These are phyloP conservation scores for Cirrhinus mrigala DNA, from an alignment of 2,797 vertebrate genomes.

Conservation along the genomic window DNA sequence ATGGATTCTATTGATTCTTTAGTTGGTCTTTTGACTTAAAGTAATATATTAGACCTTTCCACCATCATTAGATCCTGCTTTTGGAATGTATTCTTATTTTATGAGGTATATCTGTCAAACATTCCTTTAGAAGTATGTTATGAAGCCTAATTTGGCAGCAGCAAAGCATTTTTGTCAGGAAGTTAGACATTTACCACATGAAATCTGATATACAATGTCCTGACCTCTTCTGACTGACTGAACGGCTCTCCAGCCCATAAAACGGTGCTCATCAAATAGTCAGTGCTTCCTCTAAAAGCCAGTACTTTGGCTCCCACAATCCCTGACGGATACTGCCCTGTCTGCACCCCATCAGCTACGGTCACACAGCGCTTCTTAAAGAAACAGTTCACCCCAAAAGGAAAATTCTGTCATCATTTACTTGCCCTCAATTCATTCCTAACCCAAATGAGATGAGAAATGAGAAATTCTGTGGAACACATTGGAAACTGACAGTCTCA, in stretches of 20 bases:
- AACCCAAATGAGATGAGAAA: neutral
- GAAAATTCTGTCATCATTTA: neutral
- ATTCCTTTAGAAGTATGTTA: slow-evolving; percentile 22
- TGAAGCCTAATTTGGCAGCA: slow-evolving; percentile 17
- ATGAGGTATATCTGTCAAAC: slow-evolving; percentile 13
- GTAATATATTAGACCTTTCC: neutral
- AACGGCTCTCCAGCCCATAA: slow-evolving; percentile 38
- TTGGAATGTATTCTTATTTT: slow-evolving; percentile 18
- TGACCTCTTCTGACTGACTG: slow-evolving; percentile 44
- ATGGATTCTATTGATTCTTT: slow-evolving; percentile 61
- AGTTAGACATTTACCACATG: slow-evolving; percentile 32
- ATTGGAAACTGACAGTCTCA: neutral
- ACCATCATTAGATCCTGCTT: neutral
- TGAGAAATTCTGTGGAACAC: neutral
- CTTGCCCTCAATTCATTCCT: neutral
- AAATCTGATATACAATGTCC: slow-evolving; percentile 27
- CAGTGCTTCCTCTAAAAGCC: slow-evolving; percentile 47
- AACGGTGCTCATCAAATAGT: slow-evolving; percentile 29
- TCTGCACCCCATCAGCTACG: slow-evolving; percentile 15
- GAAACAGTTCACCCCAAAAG: neutral
- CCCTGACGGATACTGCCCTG: neutral
- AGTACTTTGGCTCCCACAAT: slow-evolving; percentile 11
- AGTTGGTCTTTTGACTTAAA: slow-evolving; percentile 11
- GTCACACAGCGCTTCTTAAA: neutral
- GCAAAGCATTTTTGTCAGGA: slow-evolving; percentile 24